Conservation (phyloP, 2,113 vertebrate species). For the Ondatra zibethicus region DNA sequence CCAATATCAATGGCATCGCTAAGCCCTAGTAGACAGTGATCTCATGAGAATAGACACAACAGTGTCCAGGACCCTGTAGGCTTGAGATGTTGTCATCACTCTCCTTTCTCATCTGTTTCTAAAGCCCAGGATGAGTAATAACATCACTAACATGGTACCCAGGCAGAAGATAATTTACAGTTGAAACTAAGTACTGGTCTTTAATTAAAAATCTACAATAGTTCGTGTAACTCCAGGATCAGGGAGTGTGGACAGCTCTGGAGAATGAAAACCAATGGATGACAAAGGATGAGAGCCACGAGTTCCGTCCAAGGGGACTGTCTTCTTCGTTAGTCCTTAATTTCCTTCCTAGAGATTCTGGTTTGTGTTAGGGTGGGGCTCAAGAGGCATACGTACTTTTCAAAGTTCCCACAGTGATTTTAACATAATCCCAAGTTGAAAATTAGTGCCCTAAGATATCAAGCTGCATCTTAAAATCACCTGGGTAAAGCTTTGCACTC, state of each 20-base stretch:
- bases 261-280: background rate
- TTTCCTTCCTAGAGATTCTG: constrained; percentile 28
- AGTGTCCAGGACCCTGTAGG: background rate
- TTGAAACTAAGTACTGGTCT: background rate
- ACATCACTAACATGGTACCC: background rate
- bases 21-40: background rate
- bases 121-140: background rate
- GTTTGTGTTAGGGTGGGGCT: background rate
- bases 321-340: background rate
- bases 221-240: rapidly evolving
- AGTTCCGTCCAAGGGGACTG: background rate
- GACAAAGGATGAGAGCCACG: background rate
- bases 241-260: background rate
- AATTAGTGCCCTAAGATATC: background rate
- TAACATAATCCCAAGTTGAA: background rate
- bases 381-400: background rate
- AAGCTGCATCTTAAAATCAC: background rate
- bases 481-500: background rate
- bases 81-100: background rate
- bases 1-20: background rate
- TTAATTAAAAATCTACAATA: background rate
- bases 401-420: background rate
- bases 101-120: background rate
- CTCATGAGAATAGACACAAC: background rate
- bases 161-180: background rate